phyloP scores from a whole-genome alignment of 2,113 vertebrate genomes.

The Xyrauchen texanus region DNA sequence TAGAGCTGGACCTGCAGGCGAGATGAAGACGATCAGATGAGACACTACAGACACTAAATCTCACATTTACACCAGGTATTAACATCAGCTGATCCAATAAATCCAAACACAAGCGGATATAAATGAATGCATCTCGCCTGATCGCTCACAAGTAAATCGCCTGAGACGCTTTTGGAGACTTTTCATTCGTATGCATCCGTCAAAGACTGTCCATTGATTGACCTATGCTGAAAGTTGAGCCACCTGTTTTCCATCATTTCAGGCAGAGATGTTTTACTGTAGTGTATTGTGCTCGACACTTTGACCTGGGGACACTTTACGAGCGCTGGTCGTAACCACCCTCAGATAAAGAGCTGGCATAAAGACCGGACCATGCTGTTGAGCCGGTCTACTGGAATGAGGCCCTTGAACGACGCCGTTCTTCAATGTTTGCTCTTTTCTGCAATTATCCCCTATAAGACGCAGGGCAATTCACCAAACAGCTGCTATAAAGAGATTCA shows the following conservation, averaged over 20 bases:
- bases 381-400: constrained; percentile 74
- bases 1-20: constrained; percentile 88
- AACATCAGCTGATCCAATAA: too few relatives aligned
- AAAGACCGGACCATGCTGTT: constrained; percentile 78
- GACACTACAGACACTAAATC: too few relatives aligned
- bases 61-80: too few relatives aligned
- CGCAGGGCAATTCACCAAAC: constrained; percentile 71
- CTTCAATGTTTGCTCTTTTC: too few relatives aligned
- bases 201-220: not conserved
- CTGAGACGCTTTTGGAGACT: too few relatives aligned
- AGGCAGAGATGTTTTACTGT: constrained; percentile 60
- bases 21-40: constrained; percentile 24
- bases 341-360: constrained; percentile 56
- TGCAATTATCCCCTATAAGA: constrained; percentile 75
- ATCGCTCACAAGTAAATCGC: too few relatives aligned
- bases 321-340: constrained; percentile 74
- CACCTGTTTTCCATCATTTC: constrained; percentile 36
- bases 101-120: too few relatives aligned
- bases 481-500: constrained; percentile 76
- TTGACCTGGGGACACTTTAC: constrained; percentile 75
- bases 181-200: too few relatives aligned
- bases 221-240: not conserved
- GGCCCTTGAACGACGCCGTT: constrained; percentile 57
- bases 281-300: constrained; percentile 56
- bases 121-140: too few relatives aligned